phyloP scores from a whole-genome alignment of 2,888 invertebrate species.

The Rhaphigaster nebulosa region DNA sequence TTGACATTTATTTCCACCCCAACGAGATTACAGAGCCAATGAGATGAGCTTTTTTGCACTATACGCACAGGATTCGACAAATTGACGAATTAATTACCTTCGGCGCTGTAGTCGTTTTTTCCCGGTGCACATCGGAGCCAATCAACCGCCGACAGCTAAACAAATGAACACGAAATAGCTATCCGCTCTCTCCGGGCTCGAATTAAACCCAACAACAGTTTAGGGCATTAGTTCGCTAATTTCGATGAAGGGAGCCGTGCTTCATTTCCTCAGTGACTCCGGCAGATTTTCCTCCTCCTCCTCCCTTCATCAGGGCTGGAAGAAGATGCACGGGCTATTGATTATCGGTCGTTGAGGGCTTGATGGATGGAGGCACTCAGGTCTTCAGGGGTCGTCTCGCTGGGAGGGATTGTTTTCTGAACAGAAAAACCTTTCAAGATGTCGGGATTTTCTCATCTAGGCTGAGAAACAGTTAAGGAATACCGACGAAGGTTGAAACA shows the following conservation, averaged over 20 bases:
- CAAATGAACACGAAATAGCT: constrained; percentile 21
- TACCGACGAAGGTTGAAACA: neutral
- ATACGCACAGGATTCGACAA: neutral
- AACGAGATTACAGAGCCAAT: neutral
- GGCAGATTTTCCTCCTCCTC: constrained; percentile 32
- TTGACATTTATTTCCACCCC: neutral
- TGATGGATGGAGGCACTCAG: constrained; percentile 53
- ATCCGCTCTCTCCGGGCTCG: neutral
- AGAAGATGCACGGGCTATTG: constrained; percentile 52
- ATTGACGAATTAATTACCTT: constrained; percentile 8
- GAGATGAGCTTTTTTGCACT: neutral
- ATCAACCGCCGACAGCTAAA: constrained; percentile 36
- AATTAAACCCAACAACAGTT: constrained; percentile 4
- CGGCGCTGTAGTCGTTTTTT: constrained; percentile 13
- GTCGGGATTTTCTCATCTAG: neutral
- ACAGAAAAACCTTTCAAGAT: neutral
- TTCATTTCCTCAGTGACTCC: constrained; percentile 49
- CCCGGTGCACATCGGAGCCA: neutral
- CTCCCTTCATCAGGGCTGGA: constrained; percentile 3
- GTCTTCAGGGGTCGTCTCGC: neutral
- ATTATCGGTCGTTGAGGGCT: constrained; percentile 50
- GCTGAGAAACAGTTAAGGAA: neutral
- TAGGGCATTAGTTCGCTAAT: constrained; percentile 28
- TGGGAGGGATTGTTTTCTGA: constrained; percentile 43
- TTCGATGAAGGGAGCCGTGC: neutral